These are phyloP conservation scores for Brenthis ino DNA, from an alignment of 2,888 invertebrate species.

Conservation along the genomic window DNA sequence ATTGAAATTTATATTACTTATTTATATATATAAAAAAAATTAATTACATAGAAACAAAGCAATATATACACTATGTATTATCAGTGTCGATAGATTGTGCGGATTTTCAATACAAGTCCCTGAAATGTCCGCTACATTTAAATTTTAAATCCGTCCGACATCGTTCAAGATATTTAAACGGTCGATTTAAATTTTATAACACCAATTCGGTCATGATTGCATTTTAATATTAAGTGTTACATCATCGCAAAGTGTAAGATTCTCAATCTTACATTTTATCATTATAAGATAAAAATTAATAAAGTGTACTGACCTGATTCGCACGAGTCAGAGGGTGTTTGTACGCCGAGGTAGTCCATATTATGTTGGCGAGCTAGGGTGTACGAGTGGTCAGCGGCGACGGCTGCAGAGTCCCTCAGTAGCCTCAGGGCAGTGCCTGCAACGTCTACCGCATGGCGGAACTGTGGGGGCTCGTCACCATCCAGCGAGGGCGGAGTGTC, in stretches of 20 bases:
- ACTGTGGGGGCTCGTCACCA: conserved; percentile 72
- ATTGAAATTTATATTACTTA: too few species aligned
- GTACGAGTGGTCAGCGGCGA: conserved; percentile 85
- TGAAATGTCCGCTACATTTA: conserved; percentile 49
- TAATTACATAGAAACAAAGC: conserved; percentile 1
- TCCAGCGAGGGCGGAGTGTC: conserved; percentile 75
- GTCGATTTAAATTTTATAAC: conserved; percentile 38
- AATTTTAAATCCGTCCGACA: conserved; percentile 52
- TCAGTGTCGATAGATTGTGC: conserved; percentile 41
- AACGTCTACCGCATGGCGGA: conserved; percentile 75
- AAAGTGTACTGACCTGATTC: conserved; percentile 79
- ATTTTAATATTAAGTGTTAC: conserved; percentile 19
- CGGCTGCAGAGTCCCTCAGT: conserved; percentile 69
- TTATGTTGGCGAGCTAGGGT: conserved; percentile 84
- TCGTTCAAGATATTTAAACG: conserved; percentile 47
- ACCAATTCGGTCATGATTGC: conserved; percentile 32
- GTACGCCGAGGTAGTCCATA: conserved; percentile 88
- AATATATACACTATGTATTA: conserved; percentile 14
- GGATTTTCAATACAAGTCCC: conserved; percentile 51
- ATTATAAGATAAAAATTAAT: conserved; percentile 17
- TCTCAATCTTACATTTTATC: conserved; percentile 2
- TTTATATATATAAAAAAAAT: conserved; percentile 10
- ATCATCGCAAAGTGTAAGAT: conserved; percentile 21
- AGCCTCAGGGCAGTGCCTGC: conserved; percentile 72
- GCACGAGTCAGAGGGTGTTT: conserved; percentile 96